Conservation (phyloP, 2,888 invertebrate species). For the Coelinius sp. region DNA sequence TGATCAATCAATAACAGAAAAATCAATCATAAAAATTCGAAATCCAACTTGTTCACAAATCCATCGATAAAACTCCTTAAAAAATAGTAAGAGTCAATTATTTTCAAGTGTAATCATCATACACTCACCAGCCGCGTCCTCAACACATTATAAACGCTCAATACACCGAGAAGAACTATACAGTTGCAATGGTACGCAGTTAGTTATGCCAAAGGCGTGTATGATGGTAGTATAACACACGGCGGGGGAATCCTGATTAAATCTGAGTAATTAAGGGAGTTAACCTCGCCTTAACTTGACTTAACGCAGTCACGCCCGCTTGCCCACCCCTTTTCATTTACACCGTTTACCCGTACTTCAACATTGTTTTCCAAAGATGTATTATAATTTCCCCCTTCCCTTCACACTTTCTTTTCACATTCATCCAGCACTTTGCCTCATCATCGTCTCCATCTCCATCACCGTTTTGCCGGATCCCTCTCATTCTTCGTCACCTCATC, state of each 20-base stretch:
- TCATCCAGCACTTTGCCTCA: slow-evolving; percentile 20
- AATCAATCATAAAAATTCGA: background rate
- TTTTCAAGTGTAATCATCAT: background rate
- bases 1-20: too few species aligned
- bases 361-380: slow-evolving; percentile 56
- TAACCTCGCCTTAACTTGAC: slow-evolving; percentile 70
- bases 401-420: background rate
- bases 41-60: background rate
- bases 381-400: background rate
- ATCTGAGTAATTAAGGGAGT: slow-evolving; percentile 71
- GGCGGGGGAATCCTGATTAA: slow-evolving; percentile 60
- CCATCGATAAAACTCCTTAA: background rate
- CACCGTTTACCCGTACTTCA: slow-evolving; percentile 63
- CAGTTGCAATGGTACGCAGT: slow-evolving; percentile 37
- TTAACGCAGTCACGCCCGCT: slow-evolving; percentile 71
- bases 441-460: slow-evolving; percentile 29
- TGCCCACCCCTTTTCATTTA: slow-evolving; percentile 66
- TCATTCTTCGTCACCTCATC: slow-evolving; percentile 20
- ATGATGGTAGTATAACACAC: slow-evolving; percentile 47
- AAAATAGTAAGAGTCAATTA: background rate
- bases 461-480: background rate
- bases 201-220: slow-evolving; percentile 59
- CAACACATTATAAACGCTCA: too few species aligned
- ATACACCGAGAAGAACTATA: background rate
- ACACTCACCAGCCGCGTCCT: background rate